A percentile compares a stretch with the other conserved stretches of the same genome.
These are phyloP conservation scores for Petroica traversi DNA, from an alignment of 2,113 vertebrate genomes.

Conservation along the genomic window DNA sequence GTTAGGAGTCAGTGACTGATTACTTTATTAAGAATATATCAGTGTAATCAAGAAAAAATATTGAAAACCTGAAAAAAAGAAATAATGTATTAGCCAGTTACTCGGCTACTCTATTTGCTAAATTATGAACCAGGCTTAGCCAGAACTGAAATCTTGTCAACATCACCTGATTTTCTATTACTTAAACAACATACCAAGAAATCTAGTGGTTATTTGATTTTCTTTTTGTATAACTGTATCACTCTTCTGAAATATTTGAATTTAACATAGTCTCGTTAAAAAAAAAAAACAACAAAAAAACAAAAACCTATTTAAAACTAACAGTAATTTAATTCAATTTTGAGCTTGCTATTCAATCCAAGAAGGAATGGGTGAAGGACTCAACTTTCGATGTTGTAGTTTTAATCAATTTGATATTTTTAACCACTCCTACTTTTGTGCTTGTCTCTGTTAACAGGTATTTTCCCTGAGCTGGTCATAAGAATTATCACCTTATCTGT, in stretches of 20 bases:
- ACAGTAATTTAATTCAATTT: neutral
- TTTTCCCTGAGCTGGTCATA: neutral
- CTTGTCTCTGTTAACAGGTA: neutral
- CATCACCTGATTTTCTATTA: neutral
- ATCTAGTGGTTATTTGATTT: neutral
- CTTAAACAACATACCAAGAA: neutral
- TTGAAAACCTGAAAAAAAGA: neutral
- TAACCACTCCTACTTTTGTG: neutral
- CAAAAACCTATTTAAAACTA: neutral
- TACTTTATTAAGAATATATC: neutral
- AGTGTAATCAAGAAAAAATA: neutral
- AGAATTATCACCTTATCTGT: neutral
- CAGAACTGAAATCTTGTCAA: neutral
- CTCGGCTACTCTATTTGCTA: neutral
- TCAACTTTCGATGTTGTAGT: neutral
- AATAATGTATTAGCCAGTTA: neutral
- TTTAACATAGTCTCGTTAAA: neutral
- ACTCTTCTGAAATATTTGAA: neutral
- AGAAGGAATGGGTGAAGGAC: neutral
- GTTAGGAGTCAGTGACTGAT: neutral
- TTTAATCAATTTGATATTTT: neutral
- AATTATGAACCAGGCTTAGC: neutral
- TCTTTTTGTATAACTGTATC: neutral
- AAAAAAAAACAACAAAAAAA: no score
- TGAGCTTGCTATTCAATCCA: neutral